Conservation (phyloP, 1,140 invertebrate genomes). For the Hycleus phaleratus region DNA sequence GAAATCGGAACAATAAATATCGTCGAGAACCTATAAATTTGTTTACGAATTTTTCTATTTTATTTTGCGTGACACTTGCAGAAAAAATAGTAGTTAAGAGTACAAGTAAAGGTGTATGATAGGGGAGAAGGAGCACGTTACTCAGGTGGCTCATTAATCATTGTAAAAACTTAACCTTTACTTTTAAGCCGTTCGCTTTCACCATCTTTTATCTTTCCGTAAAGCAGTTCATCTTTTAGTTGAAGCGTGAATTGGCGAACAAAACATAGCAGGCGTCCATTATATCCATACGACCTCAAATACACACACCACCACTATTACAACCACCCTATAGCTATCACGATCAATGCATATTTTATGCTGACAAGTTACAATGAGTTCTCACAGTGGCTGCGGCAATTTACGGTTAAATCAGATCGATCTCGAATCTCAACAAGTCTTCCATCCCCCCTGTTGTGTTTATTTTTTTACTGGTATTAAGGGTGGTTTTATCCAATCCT, state of each 20-base stretch:
- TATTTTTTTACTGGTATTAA: too few relatives aligned
- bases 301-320: too few relatives aligned
- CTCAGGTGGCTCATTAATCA: conserved; percentile 16
- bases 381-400: conserved; percentile 4
- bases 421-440: conserved; percentile 3
- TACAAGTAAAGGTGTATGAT: too few relatives aligned
- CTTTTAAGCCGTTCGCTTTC: conserved; percentile 14
- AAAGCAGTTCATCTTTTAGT: conserved; percentile 14
- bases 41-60: too few relatives aligned
- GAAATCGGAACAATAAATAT: too few relatives aligned
- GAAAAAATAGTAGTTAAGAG: too few relatives aligned
- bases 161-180: conserved; percentile 15
- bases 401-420: conserved; percentile 12
- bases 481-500: too few relatives aligned
- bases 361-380: conserved; percentile 18
- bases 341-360: conserved; percentile 21
- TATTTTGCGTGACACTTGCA: too few relatives aligned
- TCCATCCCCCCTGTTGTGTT: too few relatives aligned
- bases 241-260: conserved; percentile 16
- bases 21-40: too few relatives aligned
- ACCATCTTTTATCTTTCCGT: conserved; percentile 15
- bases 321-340: conserved; percentile 4
- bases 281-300: conserved; percentile 15
- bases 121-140: background rate
- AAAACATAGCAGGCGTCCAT: conserved; percentile 16